Conservation (phyloP, 2,113 vertebrate species). For the Taxidea taxus region DNA sequence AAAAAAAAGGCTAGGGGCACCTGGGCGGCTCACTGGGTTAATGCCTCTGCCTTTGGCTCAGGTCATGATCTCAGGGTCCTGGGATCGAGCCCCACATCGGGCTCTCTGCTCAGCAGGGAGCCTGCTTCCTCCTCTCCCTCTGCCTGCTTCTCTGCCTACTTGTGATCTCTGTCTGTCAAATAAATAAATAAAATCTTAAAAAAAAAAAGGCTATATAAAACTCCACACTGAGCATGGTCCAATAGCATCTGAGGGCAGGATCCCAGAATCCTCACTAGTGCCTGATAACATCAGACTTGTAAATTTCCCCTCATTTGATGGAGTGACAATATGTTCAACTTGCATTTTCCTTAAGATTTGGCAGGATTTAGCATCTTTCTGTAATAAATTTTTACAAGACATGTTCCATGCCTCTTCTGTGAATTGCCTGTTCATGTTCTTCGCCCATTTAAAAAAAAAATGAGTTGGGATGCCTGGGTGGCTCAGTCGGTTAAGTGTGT, state of each 20-base stretch:
- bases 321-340: not conserved
- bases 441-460: not conserved
- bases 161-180: too few species aligned
- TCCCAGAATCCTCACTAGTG: not conserved
- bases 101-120: too few species aligned
- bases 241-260: not conserved
- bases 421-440: not conserved
- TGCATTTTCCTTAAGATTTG: not conserved
- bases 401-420: not conserved
- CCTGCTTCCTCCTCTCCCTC: too few species aligned
- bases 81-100: rapidly evolving
- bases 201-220: not conserved
- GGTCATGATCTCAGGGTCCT: too few species aligned
- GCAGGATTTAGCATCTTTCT: not conserved
- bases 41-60: too few species aligned
- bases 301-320: not conserved
- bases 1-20: too few species aligned
- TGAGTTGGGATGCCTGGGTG: not conserved
- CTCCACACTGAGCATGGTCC: not conserved
- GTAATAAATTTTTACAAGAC: not conserved
- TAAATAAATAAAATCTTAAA: too few species aligned
- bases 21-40: too few species aligned
- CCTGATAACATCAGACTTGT: not conserved
- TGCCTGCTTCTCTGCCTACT: too few species aligned
- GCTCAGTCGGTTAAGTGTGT: not conserved